Base-by-base conservation (phyloP, 2,797 vertebrate genomes). In the Coracias cyanogaster region DNA sequence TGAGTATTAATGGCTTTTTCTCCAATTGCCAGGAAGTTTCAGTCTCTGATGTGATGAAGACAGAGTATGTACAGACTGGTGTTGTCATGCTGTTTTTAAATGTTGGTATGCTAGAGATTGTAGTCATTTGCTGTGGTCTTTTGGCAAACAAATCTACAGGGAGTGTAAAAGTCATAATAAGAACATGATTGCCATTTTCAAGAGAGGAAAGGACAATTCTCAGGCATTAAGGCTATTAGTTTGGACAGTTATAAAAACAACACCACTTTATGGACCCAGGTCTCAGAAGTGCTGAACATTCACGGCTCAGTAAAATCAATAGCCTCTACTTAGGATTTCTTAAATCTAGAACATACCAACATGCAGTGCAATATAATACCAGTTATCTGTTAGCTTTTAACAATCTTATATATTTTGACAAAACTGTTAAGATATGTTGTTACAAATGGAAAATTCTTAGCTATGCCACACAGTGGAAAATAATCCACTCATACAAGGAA, bases 1-100 rank as follows among this genome's bases (percentile, higher is more conserved):
- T 37, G 79, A 95, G 96, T 90, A 89, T 97, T 97, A 97, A 95
- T 97, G 89, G 84, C 74, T 97, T 94, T 96, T 94, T 84, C 96
- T 92, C 82, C 88, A 95, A 79, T 93, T 94, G 94, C 96, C 95
- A 94, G 72, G 88, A 97, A 96, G 86, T 62, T 97, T 96, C 96
- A 66, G 46, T 55, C 90, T 92, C 86, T 87, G 51, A 79, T 54
- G 60, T 91, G 93, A 95, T 96, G 89, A 95, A 94, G 97, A 95
- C 35, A 66, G 94, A 95, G 65, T 72, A 82, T 22, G 87, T 61
- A 52, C 73, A 91, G 71, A 28, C 45, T 26, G 25, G 60, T 62
- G 64, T 54, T 72, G 90, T 80, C 65, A 25, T 33, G 71, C 55
- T 57, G 29, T 74, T 86, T 93, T 97, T 73, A 85, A 83, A 91